A percentile compares a stretch with the other conserved stretches of the same genome.
Evolutionary conservation across 2,797 vertebrate genomes (phyloP).

Genomic region (Nannoperca australis): DNA sequence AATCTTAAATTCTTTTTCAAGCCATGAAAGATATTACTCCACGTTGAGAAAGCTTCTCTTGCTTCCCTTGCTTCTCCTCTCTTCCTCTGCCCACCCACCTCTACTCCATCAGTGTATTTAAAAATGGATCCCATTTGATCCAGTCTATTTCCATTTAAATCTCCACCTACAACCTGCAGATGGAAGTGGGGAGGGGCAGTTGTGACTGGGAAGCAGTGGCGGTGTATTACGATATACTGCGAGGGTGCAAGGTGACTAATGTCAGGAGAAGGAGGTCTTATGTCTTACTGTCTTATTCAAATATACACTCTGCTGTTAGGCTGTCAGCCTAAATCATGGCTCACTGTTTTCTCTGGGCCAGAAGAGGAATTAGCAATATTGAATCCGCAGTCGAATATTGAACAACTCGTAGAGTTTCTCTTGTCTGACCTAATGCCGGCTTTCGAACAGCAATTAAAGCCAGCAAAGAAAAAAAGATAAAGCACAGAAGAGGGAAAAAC

Average conservation of each 20-base stretch:
- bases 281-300: slow-evolving; percentile 76
- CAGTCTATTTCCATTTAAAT: slow-evolving; percentile 83
- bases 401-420: slow-evolving; percentile 62
- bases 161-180: slow-evolving; percentile 64
- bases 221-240: slow-evolving; percentile 61
- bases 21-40: slow-evolving; percentile 65
- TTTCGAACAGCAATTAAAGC: slow-evolving; percentile 60
- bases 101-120: slow-evolving; percentile 70
- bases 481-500: slow-evolving; percentile 21
- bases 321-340: slow-evolving; percentile 78
- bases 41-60: slow-evolving; percentile 40
- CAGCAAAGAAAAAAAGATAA: not conserved
- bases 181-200: slow-evolving; percentile 41
- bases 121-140: slow-evolving; percentile 84
- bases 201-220: slow-evolving; percentile 53
- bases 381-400: slow-evolving; percentile 72
- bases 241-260: slow-evolving; percentile 70
- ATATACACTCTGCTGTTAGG: slow-evolving; percentile 76
- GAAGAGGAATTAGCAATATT: slow-evolving; percentile 83
- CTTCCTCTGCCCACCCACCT: slow-evolving; percentile 31
- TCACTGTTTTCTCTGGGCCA: slow-evolving; percentile 73
- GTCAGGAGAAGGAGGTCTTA: slow-evolving; percentile 65
- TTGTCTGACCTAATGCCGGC: slow-evolving; percentile 45
- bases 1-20: slow-evolving; percentile 60
- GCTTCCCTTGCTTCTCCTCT: slow-evolving; percentile 8